These are phyloP conservation scores for Hedya salicella DNA, from an alignment of 2,888 invertebrate genomes.

Conservation along the genomic window DNA sequence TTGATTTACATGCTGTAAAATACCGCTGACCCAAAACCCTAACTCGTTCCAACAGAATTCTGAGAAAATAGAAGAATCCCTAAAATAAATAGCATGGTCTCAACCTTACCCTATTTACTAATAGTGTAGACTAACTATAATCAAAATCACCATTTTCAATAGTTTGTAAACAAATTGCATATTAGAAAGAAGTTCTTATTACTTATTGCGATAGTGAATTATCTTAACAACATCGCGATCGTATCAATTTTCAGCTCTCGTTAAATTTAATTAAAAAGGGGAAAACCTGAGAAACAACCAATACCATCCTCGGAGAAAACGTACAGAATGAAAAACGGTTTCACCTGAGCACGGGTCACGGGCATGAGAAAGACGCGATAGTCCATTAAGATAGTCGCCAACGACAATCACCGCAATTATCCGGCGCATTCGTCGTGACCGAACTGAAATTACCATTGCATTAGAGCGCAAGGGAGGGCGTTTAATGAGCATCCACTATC, in stretches of 20 bases:
- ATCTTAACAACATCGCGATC: background rate
- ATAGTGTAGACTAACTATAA: no score
- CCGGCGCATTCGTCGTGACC: conserved; percentile 81
- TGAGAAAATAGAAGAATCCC: no score
- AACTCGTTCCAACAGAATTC: no score
- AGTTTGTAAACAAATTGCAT: no score
- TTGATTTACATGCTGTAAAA: no score
- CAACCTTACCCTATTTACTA: no score
- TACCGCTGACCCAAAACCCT: no score
- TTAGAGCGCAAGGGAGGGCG: conserved; percentile 77
- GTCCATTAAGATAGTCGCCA: conserved; percentile 78
- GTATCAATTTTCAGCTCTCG: background rate
- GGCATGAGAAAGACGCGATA: conserved; percentile 77
- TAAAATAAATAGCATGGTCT: no score
- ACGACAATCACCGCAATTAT: conserved; percentile 81
- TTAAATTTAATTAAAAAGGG: conserved; percentile 5
- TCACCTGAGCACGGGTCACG: conserved; percentile 78
- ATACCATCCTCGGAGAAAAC: conserved; percentile 73
- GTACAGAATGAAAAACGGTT: conserved; percentile 79
- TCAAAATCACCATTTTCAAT: no score
- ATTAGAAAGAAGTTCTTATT: no score
- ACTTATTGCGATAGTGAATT: background rate
- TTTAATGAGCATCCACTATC: conserved; percentile 77
- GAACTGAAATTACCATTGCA: conserved; percentile 77
- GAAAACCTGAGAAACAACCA: conserved; percentile 58